Evolutionary conservation across 2,113 vertebrate species (phyloP).

Genomic region (Rousettus leschenaultii): DNA sequence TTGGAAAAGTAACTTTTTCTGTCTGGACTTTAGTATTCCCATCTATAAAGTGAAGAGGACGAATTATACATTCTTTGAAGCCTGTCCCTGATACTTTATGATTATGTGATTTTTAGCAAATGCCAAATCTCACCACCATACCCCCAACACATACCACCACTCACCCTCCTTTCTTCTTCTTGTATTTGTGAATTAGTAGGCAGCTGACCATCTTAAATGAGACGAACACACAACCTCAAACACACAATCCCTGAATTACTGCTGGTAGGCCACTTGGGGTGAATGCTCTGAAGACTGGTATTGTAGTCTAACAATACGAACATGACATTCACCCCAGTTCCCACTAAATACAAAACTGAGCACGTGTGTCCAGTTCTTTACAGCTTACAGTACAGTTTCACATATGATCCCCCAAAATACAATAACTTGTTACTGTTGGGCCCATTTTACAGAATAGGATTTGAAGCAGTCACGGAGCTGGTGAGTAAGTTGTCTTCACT

Average conservation of each 20-base stretch:
- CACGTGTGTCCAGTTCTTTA: not conserved
- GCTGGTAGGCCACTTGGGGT: not conserved
- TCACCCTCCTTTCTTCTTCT: not conserved
- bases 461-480: not conserved
- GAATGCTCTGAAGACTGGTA: not conserved
- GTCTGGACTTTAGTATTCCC: not conserved
- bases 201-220: not conserved
- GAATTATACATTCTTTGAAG: not conserved
- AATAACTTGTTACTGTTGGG: too few species aligned
- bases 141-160: not conserved
- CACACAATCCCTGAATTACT: not conserved
- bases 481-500: not conserved
- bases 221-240: not conserved
- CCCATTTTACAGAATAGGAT: not conserved
- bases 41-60: not conserved
- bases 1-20: not conserved
- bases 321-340: not conserved
- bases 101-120: not conserved
- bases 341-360: not conserved
- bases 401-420: not conserved
- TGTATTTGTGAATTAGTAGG: not conserved
- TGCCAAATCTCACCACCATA: not conserved
- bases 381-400: not conserved
- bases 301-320: not conserved
- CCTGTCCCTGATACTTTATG: not conserved